Evolutionary conservation across 2,888 invertebrate genomes (phyloP).

Genomic region (Dusona sp.): DNA sequence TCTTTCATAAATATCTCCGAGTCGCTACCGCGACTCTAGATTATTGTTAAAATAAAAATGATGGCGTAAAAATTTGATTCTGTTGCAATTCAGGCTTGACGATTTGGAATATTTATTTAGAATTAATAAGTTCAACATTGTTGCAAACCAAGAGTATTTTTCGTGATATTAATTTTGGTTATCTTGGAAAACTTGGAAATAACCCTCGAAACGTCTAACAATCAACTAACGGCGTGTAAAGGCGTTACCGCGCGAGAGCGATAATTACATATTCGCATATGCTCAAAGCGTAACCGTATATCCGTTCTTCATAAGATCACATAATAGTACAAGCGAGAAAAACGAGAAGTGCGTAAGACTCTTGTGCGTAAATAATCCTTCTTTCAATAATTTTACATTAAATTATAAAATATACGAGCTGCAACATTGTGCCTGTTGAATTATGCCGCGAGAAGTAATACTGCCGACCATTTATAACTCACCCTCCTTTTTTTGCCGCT

Average conservation of each 20-base stretch:
- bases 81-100: no score
- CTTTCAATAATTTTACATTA: constrained; percentile 62
- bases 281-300: constrained; percentile 71
- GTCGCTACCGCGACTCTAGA: no score
- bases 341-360: constrained; percentile 41
- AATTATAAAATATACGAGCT: constrained; percentile 56
- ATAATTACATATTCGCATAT: constrained; percentile 70
- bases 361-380: constrained; percentile 34
- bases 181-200: constrained; percentile 15
- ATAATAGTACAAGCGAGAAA: constrained; percentile 45
- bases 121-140: neutral
- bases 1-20: no score
- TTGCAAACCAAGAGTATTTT: neutral
- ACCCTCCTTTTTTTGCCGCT: constrained; percentile 6
- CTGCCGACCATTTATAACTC: constrained; percentile 40
- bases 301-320: constrained; percentile 69
- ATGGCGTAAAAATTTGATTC: no score
- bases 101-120: no score
- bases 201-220: constrained; percentile 56
- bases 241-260: constrained; percentile 68
- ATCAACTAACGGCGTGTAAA: constrained; percentile 67
- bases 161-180: constrained; percentile 13
- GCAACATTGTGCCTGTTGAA: constrained; percentile 36
- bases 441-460: constrained; percentile 24
- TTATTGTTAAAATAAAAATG: no score